A percentile compares a stretch with the other conserved stretches of the same genome.
phyloP scores from a whole-genome alignment of 2,113 vertebrate species.

The Proterorhinus semilunaris region DNA sequence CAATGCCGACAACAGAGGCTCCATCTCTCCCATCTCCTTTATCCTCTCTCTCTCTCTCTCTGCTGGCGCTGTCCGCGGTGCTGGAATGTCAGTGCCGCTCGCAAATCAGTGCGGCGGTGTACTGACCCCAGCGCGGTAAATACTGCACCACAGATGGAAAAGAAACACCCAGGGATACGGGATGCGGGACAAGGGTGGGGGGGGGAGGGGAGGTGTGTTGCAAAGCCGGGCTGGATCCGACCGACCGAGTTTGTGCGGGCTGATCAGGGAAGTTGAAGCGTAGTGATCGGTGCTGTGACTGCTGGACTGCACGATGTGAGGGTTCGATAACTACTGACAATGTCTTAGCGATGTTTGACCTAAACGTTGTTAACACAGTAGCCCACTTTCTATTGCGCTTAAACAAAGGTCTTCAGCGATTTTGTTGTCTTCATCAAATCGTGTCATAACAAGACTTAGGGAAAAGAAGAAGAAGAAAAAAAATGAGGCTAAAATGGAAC shows the following conservation, averaged over 20 bases:
- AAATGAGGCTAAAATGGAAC: too few species aligned
- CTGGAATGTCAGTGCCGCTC: conserved; percentile 73
- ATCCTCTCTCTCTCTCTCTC: conserved; percentile 19
- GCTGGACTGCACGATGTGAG: too few species aligned
- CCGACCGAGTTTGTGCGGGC: background rate
- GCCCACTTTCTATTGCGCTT: too few species aligned
- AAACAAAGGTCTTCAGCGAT: too few species aligned
- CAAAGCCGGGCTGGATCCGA: background rate
- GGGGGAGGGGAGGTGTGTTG: background rate
- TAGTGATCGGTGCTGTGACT: background rate
- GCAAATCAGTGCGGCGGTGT: conserved; percentile 60
- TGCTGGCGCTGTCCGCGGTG: conserved; percentile 73
- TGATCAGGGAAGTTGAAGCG: background rate
- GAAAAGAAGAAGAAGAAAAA: too few species aligned
- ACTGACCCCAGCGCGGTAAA: conserved; percentile 53
- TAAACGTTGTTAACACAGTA: too few species aligned
- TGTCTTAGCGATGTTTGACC: too few species aligned
- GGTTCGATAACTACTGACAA: too few species aligned
- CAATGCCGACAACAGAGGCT: conserved; percentile 37
- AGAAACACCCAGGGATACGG: conserved; percentile 35
- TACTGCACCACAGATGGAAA: conserved; percentile 54
- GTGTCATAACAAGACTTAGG: too few species aligned
- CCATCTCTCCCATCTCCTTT: conserved; percentile 27
- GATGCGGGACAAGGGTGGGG: background rate
- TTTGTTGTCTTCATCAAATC: too few species aligned